Evolutionary conservation across 2,888 invertebrate genomes (phyloP).

Genomic region (Atethmia centrago): DNA sequence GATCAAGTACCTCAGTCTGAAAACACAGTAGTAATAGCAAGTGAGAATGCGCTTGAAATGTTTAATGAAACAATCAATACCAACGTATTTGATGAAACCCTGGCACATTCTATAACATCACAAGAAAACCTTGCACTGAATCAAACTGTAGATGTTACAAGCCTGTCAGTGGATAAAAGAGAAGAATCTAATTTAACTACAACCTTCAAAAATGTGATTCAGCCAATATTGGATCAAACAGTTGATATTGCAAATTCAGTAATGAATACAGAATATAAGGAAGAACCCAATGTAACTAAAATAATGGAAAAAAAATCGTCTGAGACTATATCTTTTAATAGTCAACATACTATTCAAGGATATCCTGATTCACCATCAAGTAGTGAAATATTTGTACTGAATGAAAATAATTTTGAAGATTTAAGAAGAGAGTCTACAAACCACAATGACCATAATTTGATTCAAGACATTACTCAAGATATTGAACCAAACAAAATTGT

Average conservation of each 20-base stretch:
- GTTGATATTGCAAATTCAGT: conserved; percentile 18
- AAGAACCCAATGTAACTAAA: conserved; percentile 24
- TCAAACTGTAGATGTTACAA: conserved; percentile 14
- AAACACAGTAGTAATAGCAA: background rate
- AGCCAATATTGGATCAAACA: conserved; percentile 35
- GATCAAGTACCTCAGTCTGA: background rate
- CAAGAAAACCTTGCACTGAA: conserved; percentile 24
- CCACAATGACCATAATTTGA: conserved; percentile 2
- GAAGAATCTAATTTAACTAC: conserved; percentile 19
- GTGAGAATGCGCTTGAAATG: background rate
- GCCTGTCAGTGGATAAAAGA: background rate
- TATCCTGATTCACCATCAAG: conserved; percentile 5
- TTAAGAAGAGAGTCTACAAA: background rate
- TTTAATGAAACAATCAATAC: conserved; percentile 14
- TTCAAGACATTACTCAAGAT: conserved; percentile 7
- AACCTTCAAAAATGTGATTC: conserved; percentile 14
- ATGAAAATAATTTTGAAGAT: conserved; percentile 23
- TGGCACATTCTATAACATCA: background rate
- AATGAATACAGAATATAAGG: conserved; percentile 5
- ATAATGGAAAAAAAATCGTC: conserved; percentile 10
- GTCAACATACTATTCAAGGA: conserved; percentile 1
- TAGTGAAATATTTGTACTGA: conserved; percentile 19
- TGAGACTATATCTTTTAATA: conserved; percentile 5
- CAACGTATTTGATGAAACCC: background rate
- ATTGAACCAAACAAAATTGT: conserved; percentile 12